Evolutionary conservation across 1,140 invertebrate genomes (phyloP), one percentile per base, ranked within the genome.

Genomic region (Goniozus legneri): DNA sequence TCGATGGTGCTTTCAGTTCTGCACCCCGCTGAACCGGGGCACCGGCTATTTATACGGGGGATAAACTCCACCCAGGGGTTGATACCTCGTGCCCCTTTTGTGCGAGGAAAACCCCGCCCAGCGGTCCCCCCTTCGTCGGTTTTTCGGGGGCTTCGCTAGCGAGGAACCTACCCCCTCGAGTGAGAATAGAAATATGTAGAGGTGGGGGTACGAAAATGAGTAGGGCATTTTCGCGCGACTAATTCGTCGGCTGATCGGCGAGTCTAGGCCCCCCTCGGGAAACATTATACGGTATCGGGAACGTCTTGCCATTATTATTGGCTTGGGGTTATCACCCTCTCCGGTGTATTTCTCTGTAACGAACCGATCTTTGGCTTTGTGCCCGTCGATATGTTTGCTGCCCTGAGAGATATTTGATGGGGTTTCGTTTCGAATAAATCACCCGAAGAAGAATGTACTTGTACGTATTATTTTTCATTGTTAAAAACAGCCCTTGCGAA

Each of bases 1-100:
- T 50, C 61, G 58, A 45, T 35, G 50, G 47, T 62, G 21, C 30
- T 51, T 47, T 49, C 53, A 54, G 52, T 56, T 75, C 63, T 74
- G 65, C 40, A 54, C 20, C 50, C 36, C 7, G 31, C n/a, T n/a
- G n/a, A n/a, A 19, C 34, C 21, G 49, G 53, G 37, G 53, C 39
- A 27, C 39, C 19, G 16, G 40, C 13, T 14, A 62, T 66, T 62
- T 67, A 73, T 68, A 67, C 51, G 55, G 55, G 60, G 47, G 58
- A 52, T 15, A 58, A 67, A 72, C 73, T 76, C 73, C 73, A 72
- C 73, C 73, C 71, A 73, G 66, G 71, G 71, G 71, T 69, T 73
- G 71, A 65, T 68, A 58, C 31, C 27, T 54, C 22, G 27, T 48
- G 64, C 52, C 62, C 54, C 54, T 61, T 59, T 44, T 41, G 12